A percentile compares a stretch with the other conserved stretches of the same genome.
Evolutionary conservation across 1,140 invertebrate species (phyloP).

Genomic region (Mamestra configurata): DNA sequence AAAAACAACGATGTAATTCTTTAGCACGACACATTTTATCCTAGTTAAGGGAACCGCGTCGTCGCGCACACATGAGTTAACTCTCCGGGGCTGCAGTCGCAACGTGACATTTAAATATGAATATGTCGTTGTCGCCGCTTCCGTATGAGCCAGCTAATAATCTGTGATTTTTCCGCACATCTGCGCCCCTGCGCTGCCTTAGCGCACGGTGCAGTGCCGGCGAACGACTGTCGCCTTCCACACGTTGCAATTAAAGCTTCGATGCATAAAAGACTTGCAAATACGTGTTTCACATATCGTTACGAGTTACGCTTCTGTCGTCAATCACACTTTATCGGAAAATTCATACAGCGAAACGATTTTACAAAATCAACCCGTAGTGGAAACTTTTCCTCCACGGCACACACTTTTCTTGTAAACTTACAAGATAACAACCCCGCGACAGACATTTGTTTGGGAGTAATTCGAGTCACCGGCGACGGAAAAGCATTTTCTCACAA

Average conservation of each 20-base stretch:
- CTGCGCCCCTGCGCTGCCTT: conserved; percentile 61
- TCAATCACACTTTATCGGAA: conserved; percentile 18
- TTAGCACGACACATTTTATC: conserved; percentile 50
- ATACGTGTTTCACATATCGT: conserved; percentile 13
- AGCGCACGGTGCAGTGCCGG: conserved; percentile 28
- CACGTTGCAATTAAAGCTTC: conserved; percentile 57
- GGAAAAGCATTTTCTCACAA: conserved; percentile 69
- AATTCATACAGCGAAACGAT: conserved; percentile 30
- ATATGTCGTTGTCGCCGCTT: conserved; percentile 73
- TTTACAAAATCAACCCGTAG: conserved; percentile 30
- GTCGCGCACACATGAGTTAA: conserved; percentile 70
- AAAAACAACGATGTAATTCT: conserved; percentile 52
- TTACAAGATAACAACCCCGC: conserved; percentile 71
- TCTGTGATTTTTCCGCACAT: conserved; percentile 84
- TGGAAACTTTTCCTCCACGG: conserved; percentile 52
- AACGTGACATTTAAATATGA: conserved; percentile 85
- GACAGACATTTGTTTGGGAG: conserved; percentile 77
- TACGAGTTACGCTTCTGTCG: neutral
- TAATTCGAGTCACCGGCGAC: conserved; percentile 70
- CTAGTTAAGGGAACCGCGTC: conserved; percentile 38
- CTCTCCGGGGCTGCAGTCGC: conserved; percentile 65
- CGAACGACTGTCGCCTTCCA: conserved; percentile 36
- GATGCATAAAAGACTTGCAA: conserved; percentile 45
- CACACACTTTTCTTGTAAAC: conserved; percentile 67
- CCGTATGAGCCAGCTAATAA: conserved; percentile 77